Conservation (phyloP, 2,113 vertebrate genomes). For the Tursiops truncatus region DNA sequence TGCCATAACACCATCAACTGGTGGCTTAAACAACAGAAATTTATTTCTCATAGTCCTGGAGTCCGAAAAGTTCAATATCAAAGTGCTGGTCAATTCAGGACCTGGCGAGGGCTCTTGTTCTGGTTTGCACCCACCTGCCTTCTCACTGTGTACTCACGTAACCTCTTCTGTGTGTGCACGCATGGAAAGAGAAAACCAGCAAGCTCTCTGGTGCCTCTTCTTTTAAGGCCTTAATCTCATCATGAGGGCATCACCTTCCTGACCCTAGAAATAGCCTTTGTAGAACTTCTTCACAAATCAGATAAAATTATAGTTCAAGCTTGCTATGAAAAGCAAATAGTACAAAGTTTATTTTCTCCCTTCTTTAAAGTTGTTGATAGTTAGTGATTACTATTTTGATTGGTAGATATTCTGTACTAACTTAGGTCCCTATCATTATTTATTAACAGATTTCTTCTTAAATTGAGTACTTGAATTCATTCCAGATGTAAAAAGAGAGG, state of each 20-base stretch:
- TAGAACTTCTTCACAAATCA: background rate
- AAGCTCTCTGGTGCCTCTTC: background rate
- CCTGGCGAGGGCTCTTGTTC: background rate
- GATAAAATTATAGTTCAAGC: background rate
- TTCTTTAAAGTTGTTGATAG: background rate
- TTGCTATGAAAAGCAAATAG: background rate
- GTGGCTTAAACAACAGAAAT: background rate
- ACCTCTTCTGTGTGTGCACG: background rate
- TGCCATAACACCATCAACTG: background rate
- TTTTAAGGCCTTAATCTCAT: background rate
- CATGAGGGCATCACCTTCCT: background rate
- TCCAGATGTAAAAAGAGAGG: background rate
- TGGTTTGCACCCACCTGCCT: background rate
- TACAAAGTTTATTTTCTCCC: background rate
- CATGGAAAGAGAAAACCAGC: background rate
- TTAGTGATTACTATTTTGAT: background rate
- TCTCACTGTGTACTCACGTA: background rate
- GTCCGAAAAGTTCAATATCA: background rate
- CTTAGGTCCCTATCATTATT: background rate
- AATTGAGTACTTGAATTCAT: background rate
- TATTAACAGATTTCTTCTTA: conserved; percentile 24
- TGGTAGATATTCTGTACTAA: background rate
- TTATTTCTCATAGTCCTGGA: background rate
- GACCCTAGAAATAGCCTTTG: background rate
- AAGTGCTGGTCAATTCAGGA: background rate